Evolutionary conservation across 2,888 invertebrate genomes (phyloP).

Genomic region (Meloe dianella): DNA sequence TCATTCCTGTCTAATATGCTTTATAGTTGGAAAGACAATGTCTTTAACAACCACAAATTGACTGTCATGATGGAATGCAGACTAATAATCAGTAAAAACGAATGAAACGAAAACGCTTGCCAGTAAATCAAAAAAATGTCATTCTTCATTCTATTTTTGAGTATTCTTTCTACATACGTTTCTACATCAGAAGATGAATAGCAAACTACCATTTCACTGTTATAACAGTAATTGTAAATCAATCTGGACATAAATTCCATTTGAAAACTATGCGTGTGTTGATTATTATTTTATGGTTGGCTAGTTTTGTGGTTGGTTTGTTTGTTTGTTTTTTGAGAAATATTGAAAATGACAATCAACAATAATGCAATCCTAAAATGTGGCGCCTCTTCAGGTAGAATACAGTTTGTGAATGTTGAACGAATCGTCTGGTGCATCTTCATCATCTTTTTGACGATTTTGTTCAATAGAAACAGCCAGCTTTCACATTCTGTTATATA

Average conservation of each 20-base stretch:
- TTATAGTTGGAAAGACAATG: background rate
- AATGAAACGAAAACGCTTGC: background rate
- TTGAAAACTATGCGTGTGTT: background rate
- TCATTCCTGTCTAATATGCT: background rate
- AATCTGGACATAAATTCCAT: background rate
- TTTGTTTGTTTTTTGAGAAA: background rate
- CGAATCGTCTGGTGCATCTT: slow-evolving; percentile 1
- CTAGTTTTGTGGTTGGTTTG: slow-evolving; percentile 1
- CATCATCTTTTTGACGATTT: background rate
- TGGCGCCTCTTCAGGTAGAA: slow-evolving; percentile 4
- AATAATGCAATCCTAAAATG: background rate
- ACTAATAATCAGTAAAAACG: background rate
- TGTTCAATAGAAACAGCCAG: background rate
- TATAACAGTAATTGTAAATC: background rate
- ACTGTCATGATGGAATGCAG: slow-evolving; percentile 37
- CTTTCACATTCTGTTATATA: background rate
- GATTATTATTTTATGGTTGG: background rate
- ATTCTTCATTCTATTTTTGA: background rate
- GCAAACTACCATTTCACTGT: background rate
- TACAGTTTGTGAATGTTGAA: background rate
- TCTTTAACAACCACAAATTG: slow-evolving; percentile 46
- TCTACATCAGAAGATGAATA: background rate
- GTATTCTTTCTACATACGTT: background rate
- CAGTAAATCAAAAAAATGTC: background rate
- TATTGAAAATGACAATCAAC: slow-evolving; percentile 5